These are phyloP conservation scores for Apostichopus californicus DNA, from an alignment of 35 echinoderm and acorn worm genomes.

Conservation along the genomic window DNA sequence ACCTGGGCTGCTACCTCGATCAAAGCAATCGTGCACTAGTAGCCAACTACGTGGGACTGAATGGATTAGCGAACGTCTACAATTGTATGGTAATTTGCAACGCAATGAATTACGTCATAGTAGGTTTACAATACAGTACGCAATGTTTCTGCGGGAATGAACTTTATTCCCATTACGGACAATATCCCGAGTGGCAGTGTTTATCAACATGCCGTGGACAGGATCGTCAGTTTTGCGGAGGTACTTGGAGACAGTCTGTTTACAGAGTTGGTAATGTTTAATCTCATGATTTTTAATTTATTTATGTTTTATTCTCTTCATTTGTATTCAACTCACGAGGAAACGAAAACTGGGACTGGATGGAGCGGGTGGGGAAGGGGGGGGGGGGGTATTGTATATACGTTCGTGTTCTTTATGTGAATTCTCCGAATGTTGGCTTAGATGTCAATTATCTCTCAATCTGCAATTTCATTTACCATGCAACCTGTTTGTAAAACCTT, in stretches of 20 bases:
- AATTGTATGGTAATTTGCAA: background rate
- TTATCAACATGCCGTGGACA: background rate
- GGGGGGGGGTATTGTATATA: background rate
- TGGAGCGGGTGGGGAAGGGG: background rate
- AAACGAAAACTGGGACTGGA: background rate
- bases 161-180: background rate
- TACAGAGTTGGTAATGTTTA: background rate
- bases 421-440: too few species aligned
- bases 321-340: background rate
- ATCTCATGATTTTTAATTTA: background rate
- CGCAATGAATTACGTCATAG: background rate
- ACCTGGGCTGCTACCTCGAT: slow-evolving; percentile 15
- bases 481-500: too few species aligned
- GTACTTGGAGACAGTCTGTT: background rate
- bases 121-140: background rate
- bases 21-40: background rate
- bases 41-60: background rate
- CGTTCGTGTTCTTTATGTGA: background rate
- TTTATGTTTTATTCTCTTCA: background rate
- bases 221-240: background rate
- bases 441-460: too few species aligned
- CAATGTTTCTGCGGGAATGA: slow-evolving; percentile 31
- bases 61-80: background rate
- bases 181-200: background rate
- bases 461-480: too few species aligned